These are phyloP conservation scores for Drosophila parabipectinata DNA, from an alignment of 1,140 invertebrate species.

Conservation along the genomic window DNA sequence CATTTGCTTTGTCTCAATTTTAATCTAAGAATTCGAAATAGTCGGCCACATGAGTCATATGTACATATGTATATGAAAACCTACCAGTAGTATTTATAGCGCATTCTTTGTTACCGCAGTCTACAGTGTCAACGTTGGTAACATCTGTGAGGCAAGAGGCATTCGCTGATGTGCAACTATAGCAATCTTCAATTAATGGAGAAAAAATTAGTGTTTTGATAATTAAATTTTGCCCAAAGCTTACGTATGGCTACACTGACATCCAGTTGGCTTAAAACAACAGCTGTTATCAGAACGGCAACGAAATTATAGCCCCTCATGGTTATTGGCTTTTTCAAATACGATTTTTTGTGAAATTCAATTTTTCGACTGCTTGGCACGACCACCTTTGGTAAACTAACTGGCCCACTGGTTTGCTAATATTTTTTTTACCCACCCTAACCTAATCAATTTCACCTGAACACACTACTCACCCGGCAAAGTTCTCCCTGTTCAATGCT, in stretches of 20 bases:
- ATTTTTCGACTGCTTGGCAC: slow-evolving; percentile 17
- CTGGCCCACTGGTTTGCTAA: slow-evolving; percentile 6
- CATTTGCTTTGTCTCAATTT: slow-evolving; percentile 6
- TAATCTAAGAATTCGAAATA: slow-evolving; percentile 25
- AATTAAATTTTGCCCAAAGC: background rate
- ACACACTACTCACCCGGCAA: slow-evolving; percentile 1
- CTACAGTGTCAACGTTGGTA: accelerated
- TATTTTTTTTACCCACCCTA: slow-evolving; percentile 8
- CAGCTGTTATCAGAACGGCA: slow-evolving; percentile 21
- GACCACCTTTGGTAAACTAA: slow-evolving; percentile 43
- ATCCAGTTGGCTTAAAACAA: slow-evolving; percentile 28
- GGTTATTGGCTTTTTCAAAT: background rate
- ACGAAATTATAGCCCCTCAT: slow-evolving; percentile 19
- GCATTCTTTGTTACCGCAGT: background rate
- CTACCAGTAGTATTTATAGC: slow-evolving; percentile 17
- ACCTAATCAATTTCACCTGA: slow-evolving; percentile 51
- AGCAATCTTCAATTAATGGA: slow-evolving; percentile 3
- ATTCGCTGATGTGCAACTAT: background rate
- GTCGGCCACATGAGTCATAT: slow-evolving; percentile 31
- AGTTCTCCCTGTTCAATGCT: slow-evolving; percentile 35
- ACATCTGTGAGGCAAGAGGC: slow-evolving; percentile 3
- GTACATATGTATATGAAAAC: slow-evolving; percentile 1
- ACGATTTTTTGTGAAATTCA: background rate
- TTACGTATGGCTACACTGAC: slow-evolving; percentile 10
- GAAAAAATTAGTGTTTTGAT: background rate